Evolutionary conservation across 2,113 vertebrate species (phyloP), one percentile per base, ranked within the genome.

Genomic region (Plotosus lineatus): DNA sequence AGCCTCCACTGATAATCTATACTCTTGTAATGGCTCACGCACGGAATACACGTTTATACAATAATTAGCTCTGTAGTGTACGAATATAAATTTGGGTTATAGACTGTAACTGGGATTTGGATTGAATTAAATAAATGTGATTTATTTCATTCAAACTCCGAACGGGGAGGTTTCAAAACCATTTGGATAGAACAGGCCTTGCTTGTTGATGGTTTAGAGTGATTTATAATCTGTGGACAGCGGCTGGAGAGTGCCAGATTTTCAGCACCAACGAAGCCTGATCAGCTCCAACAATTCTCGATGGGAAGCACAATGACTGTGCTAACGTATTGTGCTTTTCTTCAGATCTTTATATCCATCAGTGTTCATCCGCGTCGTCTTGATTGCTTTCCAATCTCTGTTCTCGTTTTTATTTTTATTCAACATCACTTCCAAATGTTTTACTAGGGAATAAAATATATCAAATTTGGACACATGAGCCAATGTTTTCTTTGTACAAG

Each of bases 171-270:
- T 65, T 61, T 66, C 11, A 12, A 48, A 28, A 23, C 12, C 1
- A 26, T 58, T 58, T 74, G 8, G 40, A 15, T 36, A 15, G 28
- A 17, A 12, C 23, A 38, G 9, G 15, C 46, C 46, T 50, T 15
- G 36, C 42, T 19, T 42, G 40, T 44, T 65, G 55, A 65, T 26
- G n/a, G 28, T 75, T 75, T 19, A 7, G 71, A 44, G 51, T 77
- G 80, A 82, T 82, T 82, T 71, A 85, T 82, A 76, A 53, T 82
- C 48, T 46, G 44, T 28, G 21, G 65, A 50, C 26, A 17, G 40
- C n/a, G 33, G 15, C 26, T 79, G 31, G n/a, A 42, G 55, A 53
- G 31, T 61, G 82, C 85, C 61, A 71, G 55, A 79, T 46, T 73
- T 73, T 73, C 31, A 73, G 46, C 69, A 51, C 28, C 46, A 51